Evolutionary conservation across 1,140 invertebrate species (phyloP), one percentile per base, ranked within the genome.

Genomic region (Homalodisca vitripennis): DNA sequence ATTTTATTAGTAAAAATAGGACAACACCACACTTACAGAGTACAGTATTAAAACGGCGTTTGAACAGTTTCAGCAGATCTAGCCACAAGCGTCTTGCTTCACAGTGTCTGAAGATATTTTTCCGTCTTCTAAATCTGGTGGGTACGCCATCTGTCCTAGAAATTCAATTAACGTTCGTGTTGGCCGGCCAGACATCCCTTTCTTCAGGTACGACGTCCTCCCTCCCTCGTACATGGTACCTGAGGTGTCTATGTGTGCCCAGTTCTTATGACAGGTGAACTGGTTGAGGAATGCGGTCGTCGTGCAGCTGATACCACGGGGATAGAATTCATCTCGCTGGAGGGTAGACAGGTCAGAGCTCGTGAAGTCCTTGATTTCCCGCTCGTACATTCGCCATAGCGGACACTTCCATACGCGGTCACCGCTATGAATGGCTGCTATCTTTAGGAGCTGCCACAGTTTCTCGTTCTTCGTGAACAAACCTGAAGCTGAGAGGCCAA

Each of bases 321-420:
- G 6, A 41, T 46, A 32, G 3, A 14, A 29, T 10, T 10, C 10
- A 26, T 31, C 22, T 34, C n/a, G n/a, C 20, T 32, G 29, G 6
- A 34, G 24, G 20, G 14, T 34, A 3, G 17, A 34, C 1, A 32
- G 34, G 32, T 64, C 34, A 34, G 10, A 64, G 29, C 20, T 20
- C 30, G 2, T 13, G 14, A 22, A 34, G 27, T 71, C 71, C 30
- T 76, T 82, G 10, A 85, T 75, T 73, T 81, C 77, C 62, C 78
- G 81, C 1, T 80, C 81, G 74, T 83, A 88, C 74, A 84, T 82
- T 22, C 84, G 78, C 79, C 85, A 88, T 6, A 89, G 76, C 0
- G 88, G 88, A 80, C 88, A 84, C 68, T 87, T 78, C 88, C 88
- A 89, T 6, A 89, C 80, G 24, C 88, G 77, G 74, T 89, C 87